A percentile compares a stretch with the other conserved stretches of the same genome.
These are phyloP conservation scores for Melanophora roralis DNA, from an alignment of 2,888 invertebrate genomes.

Conservation along the genomic window DNA sequence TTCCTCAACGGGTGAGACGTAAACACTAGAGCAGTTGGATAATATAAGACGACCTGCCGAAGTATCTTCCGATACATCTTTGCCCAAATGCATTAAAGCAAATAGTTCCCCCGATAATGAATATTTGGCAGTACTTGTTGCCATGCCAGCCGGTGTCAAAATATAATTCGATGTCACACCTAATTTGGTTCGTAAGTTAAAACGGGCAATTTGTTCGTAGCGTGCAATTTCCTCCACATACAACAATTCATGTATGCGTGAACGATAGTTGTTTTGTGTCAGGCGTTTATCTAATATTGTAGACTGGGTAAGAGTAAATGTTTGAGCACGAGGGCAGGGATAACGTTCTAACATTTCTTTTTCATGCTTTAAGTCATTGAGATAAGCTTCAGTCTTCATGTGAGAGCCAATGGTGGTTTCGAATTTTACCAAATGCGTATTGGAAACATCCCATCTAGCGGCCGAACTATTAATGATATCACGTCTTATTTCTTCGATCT, in stretches of 20 bases:
- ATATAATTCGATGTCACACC: conserved; percentile 83
- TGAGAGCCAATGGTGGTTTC: conserved; percentile 79
- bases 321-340: conserved; percentile 82
- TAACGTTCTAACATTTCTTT: conserved; percentile 80
- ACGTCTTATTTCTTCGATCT: conserved; percentile 82
- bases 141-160: conserved; percentile 83
- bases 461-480: conserved; percentile 81
- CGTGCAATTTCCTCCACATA: conserved; percentile 88
- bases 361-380: conserved; percentile 78
- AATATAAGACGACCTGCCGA: conserved; percentile 87
- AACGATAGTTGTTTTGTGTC: conserved; percentile 84
- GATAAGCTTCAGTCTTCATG: conserved; percentile 77
- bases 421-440: conserved; percentile 79
- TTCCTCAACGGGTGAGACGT: conserved; percentile 78
- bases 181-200: conserved; percentile 82
- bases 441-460: conserved; percentile 81
- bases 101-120: conserved; percentile 86
- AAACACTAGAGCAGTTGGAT: conserved; percentile 85
- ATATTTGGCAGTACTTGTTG: conserved; percentile 85
- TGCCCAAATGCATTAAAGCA: conserved; percentile 84
- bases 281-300: conserved; percentile 81
- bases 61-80: conserved; percentile 88
- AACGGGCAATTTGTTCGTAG: conserved; percentile 82
- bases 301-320: conserved; percentile 83
- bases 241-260: conserved; percentile 85